Percentiles rank a stretch among this genome's conserved stretches.
These are phyloP conservation scores for Nasonia oneida DNA, from an alignment of 2,888 invertebrate genomes.

Conservation along the genomic window DNA sequence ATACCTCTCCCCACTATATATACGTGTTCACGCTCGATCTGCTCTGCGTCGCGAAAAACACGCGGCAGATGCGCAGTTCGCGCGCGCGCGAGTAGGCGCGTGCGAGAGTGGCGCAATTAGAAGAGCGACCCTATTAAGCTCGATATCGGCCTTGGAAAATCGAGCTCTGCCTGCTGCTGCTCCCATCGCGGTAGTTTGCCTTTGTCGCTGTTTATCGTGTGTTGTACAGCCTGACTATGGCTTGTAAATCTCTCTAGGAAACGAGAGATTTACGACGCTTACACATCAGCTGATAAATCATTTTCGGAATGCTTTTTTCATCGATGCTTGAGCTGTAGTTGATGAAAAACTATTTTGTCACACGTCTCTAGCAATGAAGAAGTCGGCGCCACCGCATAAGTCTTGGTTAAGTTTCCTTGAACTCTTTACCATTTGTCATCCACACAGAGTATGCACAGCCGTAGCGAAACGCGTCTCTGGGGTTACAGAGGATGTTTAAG, in stretches of 20 bases:
- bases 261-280: background rate
- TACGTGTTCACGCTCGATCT: background rate
- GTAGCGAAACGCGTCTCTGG: background rate
- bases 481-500: background rate
- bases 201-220: background rate
- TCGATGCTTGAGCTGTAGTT: too few relatives aligned
- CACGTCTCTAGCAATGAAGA: background rate
- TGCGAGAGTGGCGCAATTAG: slow-evolving; percentile 36
- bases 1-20: background rate
- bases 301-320: background rate
- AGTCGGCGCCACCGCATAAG: background rate
- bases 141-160: slow-evolving; percentile 26
- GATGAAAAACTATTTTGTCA: background rate
- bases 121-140: slow-evolving; percentile 24
- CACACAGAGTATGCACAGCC: too few relatives aligned
- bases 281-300: background rate
- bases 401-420: background rate
- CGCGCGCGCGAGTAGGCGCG: background rate
- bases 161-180: background rate
- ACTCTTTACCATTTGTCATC: background rate
- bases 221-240: background rate
- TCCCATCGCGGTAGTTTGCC: background rate
- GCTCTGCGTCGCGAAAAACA: slow-evolving; percentile 4
- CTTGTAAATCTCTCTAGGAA: background rate
- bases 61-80: slow-evolving; percentile 2